Evolutionary conservation across 2,888 invertebrate genomes (phyloP).

Genomic region (Tolmerus cingulatus): DNA sequence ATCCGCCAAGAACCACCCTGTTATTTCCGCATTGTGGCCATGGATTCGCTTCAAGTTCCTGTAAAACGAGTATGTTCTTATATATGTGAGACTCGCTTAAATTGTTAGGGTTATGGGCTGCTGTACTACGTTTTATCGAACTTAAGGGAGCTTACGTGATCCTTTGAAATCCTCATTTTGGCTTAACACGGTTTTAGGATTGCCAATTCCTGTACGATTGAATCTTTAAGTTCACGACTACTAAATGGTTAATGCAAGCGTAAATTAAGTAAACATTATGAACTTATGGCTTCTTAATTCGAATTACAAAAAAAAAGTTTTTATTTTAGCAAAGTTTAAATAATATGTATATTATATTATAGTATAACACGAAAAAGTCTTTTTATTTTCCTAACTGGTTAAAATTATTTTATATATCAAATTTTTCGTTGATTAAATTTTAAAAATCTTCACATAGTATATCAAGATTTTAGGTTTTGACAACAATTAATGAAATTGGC

Average conservation of each 20-base stretch:
- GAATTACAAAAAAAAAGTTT: not conserved
- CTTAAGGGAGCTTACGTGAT: not conserved
- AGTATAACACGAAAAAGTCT: too few relatives aligned
- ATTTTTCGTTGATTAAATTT: too few relatives aligned
- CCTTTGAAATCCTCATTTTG: not conserved
- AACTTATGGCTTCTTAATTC: not conserved
- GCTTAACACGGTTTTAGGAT: not conserved
- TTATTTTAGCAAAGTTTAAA: not conserved
- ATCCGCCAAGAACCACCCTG: not conserved
- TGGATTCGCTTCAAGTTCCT: not conserved
- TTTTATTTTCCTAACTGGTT: too few relatives aligned
- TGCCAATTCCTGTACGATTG: not conserved
- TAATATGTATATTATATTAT: too few relatives aligned
- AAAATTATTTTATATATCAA: too few relatives aligned
- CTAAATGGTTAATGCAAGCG: not conserved
- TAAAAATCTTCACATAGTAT: too few relatives aligned
- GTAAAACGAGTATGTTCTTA: not conserved
- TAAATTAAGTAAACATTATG: not conserved
- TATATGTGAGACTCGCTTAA: not conserved
- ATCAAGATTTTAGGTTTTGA: too few relatives aligned
- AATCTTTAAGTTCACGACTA: not conserved
- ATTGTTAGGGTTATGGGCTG: not conserved
- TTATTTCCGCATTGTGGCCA: not conserved
- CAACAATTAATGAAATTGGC: too few relatives aligned
- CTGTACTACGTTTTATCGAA: not conserved